These are phyloP conservation scores for Rhabditoides inermis DNA, from an alignment of 2,888 invertebrate genomes.

Conservation along the genomic window DNA sequence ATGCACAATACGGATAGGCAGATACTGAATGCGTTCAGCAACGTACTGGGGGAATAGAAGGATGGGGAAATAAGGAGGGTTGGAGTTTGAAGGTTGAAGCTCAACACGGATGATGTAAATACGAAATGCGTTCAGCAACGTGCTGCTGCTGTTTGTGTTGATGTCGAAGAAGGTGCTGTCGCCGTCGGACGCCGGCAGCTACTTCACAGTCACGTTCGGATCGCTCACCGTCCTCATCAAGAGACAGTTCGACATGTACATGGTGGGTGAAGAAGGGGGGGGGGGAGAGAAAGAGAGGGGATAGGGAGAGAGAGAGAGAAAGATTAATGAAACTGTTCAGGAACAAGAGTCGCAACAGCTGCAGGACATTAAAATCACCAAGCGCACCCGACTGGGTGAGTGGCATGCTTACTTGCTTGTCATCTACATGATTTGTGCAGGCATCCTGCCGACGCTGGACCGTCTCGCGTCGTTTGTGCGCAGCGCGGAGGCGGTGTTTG, in stretches of 20 bases:
- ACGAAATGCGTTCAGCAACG: slow-evolving; percentile 78
- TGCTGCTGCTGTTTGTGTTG: slow-evolving; percentile 82
- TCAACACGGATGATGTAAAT: not conserved
- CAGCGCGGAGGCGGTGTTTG: slow-evolving; percentile 78
- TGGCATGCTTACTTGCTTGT: no score
- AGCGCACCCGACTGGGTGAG: slow-evolving; percentile 39
- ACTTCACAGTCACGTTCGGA: slow-evolving; percentile 73
- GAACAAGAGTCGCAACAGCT: slow-evolving; percentile 25
- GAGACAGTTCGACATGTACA: slow-evolving; percentile 80
- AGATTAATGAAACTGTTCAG: slow-evolving; percentile 11
- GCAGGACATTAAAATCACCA: slow-evolving; percentile 29
- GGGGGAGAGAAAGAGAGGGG: no score
- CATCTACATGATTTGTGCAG: no score
- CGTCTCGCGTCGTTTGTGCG: slow-evolving; percentile 63
- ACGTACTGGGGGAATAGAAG: no score
- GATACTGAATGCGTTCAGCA: no score
- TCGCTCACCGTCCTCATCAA: slow-evolving; percentile 78
- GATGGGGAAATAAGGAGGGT: no score
- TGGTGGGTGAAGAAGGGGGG: slow-evolving; percentile 60
- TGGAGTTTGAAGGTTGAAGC: not conserved
- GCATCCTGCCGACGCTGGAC: slow-evolving; percentile 40
- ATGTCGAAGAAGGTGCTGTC: slow-evolving; percentile 70
- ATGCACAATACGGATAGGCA: no score
- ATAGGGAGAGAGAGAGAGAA: slow-evolving; percentile 6
- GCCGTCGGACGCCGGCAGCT: slow-evolving; percentile 75